Base-by-base conservation (phyloP, 2,888 invertebrate species). In the Lochmaea crataegi region DNA sequence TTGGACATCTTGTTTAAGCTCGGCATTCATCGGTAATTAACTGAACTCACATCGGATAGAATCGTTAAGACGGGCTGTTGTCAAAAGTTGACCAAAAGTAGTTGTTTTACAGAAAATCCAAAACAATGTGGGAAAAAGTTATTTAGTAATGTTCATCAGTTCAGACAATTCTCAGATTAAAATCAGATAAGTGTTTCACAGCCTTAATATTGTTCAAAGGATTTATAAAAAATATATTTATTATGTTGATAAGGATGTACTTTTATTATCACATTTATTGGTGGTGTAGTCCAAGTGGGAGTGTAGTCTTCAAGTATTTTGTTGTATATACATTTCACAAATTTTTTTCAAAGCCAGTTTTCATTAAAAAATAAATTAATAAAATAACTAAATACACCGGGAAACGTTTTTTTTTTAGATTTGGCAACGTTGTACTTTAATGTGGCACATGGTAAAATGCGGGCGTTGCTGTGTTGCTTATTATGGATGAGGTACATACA, bases 401-500 rank as follows among this genome's bases (percentile, higher is more conserved):
- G 14, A 32, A 26, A 26, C 32, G 3, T 12, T 26, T 58, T 53
- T 58, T 53, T 56, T 58, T 38, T n/a, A 26, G 48, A 51, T 42
- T 14, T 68, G 76, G 73, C 76, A 76, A 75, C 75, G 65, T 6
- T 41, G 64, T 7, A 66, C 65, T 63, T 41, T 61, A 73, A 66
- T 72, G 71, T 72, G 75, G 78, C 78, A 79, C 79, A 78, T 80
- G 79, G 78, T 74, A 74, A 76, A 74, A 77, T 78, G 77, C 78
- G 79, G 79, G 79, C 79, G 79, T 80, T 78, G 78, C 75, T 78
- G 63, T 41, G 56, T 5, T 58, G 32, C 18, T 60, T 22, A 5
- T 18, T 60, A 26, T 41, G 22, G 18, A 26, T 75, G 22, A 22
- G 70, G 68, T 89, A 74, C 93, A 93, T 83, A 88, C 85, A 77